A percentile compares a stretch with the other conserved stretches of the same genome.
Conservation (phyloP, 2,797 vertebrate genomes). For the Podargus strigoides region DNA sequence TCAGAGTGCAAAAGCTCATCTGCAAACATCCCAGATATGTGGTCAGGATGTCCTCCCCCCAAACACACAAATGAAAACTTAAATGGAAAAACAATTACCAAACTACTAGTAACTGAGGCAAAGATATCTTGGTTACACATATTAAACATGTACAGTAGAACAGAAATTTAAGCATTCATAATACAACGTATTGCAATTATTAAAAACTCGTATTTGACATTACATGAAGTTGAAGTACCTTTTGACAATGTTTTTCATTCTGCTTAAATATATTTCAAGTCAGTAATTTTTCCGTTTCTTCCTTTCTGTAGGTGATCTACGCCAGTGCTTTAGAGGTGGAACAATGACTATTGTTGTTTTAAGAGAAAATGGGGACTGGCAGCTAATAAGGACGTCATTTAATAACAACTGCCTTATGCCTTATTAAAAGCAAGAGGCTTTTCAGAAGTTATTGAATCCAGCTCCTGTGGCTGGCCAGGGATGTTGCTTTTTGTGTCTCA, state of each 20-base stretch:
- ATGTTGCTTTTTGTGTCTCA: background rate
- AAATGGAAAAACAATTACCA: background rate
- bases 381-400: background rate
- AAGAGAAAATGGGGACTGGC: background rate
- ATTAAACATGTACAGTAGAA: background rate
- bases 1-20: background rate
- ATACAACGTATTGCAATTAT: background rate
- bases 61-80: background rate
- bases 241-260: background rate
- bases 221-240: background rate
- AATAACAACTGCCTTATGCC: background rate
- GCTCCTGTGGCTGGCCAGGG: background rate
- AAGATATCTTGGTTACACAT: background rate
- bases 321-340: background rate
- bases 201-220: background rate
- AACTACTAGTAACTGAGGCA: background rate
- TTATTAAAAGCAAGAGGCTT: background rate
- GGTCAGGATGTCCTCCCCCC: background rate
- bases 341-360: background rate
- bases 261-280: background rate
- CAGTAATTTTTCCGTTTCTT: background rate
- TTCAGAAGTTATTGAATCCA: background rate
- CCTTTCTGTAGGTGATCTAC: slow-evolving; percentile 32
- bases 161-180: background rate
- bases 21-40: rapidly evolving